These are phyloP conservation scores for Drosophila lowei DNA, from an alignment of 1,140 invertebrate species.

Conservation along the genomic window DNA sequence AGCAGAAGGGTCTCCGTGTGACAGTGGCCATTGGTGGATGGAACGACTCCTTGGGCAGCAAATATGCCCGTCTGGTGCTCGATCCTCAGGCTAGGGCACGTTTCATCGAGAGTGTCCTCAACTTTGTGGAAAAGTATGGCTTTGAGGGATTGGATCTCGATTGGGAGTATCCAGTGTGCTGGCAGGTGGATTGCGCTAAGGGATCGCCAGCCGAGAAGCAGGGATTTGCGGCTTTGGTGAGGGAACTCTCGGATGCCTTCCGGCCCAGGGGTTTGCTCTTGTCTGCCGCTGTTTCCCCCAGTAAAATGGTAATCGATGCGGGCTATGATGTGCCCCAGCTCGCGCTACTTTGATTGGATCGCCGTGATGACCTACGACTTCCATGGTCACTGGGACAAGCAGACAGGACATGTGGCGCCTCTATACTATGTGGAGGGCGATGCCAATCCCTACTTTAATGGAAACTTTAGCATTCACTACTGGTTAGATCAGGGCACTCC, in stretches of 20 bases:
- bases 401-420: constrained; percentile 93
- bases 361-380: constrained; percentile 96
- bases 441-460: constrained; percentile 90
- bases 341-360: constrained; percentile 92
- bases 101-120: constrained; percentile 89
- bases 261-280: constrained; percentile 88
- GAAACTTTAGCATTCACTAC: constrained; percentile 91
- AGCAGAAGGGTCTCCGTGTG: constrained; percentile 90
- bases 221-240: constrained; percentile 88
- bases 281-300: constrained; percentile 93
- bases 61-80: constrained; percentile 92
- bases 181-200: constrained; percentile 91
- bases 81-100: constrained; percentile 87
- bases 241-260: constrained; percentile 89
- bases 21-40: constrained; percentile 93
- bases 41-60: constrained; percentile 94
- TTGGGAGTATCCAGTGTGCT: constrained; percentile 92
- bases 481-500: constrained; percentile 91
- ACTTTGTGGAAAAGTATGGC: constrained; percentile 90
- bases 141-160: constrained; percentile 95
- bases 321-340: constrained; percentile 91
- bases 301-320: constrained; percentile 90
- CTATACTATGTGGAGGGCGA: constrained; percentile 90
- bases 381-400: constrained; percentile 95
- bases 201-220: constrained; percentile 90